Evolutionary conservation across 2,888 invertebrate species (phyloP).

Genomic region (Tromatobia lineatoria): DNA sequence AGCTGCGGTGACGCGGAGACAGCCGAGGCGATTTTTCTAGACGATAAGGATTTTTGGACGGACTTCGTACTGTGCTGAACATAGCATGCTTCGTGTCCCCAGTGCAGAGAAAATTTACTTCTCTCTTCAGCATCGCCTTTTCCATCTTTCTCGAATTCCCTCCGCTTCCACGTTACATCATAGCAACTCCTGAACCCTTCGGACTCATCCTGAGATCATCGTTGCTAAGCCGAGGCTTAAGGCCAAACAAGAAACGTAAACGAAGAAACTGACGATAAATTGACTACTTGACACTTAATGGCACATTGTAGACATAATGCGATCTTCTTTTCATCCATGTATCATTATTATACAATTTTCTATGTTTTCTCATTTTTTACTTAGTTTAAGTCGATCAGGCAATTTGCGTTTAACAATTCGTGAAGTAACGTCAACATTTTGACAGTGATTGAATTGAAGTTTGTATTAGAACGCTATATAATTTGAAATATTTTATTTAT

Average conservation of each 20-base stretch:
- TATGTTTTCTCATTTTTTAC: too few species aligned
- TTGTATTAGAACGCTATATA: too few species aligned
- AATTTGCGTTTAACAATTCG: too few species aligned
- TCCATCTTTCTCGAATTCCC: background rate
- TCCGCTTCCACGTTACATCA: background rate
- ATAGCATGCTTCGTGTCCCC: conserved; percentile 1
- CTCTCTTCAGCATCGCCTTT: background rate
- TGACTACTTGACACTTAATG: background rate
- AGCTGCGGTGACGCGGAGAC: conserved; percentile 57
- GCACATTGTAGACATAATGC: background rate
- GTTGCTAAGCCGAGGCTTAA: conserved; percentile 7
- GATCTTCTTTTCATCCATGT: too few species aligned
- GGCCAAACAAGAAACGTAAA: conserved; percentile 9
- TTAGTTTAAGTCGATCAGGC: too few species aligned
- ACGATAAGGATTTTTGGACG: conserved; percentile 55
- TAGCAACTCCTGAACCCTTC: background rate
- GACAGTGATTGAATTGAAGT: too few species aligned
- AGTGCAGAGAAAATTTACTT: background rate
- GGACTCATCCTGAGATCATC: conserved; percentile 7
- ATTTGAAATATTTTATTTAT: too few species aligned
- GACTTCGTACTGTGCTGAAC: conserved; percentile 12
- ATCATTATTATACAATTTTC: too few species aligned
- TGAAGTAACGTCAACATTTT: too few species aligned
- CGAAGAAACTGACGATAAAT: background rate
- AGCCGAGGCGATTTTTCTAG: conserved; percentile 68